phyloP scores from a whole-genome alignment of 2,113 vertebrate genomes.

The Lampris megalopsis region DNA sequence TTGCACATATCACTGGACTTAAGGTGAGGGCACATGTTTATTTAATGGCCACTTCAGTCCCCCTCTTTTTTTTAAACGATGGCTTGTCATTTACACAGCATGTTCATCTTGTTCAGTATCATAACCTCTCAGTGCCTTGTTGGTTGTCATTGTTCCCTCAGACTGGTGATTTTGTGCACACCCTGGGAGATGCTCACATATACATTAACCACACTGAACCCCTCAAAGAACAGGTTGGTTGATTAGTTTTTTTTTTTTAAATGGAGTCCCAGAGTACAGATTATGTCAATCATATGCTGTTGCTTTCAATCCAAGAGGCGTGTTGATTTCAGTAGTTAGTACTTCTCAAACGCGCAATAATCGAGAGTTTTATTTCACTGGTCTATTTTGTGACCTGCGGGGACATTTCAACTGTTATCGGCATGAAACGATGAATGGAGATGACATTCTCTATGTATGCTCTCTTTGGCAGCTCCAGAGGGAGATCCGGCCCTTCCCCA shows the following conservation, averaged over 20 bases:
- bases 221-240: constrained; percentile 89
- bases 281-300: too few species aligned
- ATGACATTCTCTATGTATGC: not conserved
- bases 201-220: constrained; percentile 94
- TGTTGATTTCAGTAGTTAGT: too few species aligned
- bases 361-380: too few species aligned
- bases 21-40: constrained; percentile 78
- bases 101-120: not conserved
- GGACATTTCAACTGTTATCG: too few species aligned
- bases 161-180: constrained; percentile 96
- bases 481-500: constrained; percentile 92
- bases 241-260: not conserved
- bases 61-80: too few species aligned
- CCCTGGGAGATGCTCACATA: constrained; percentile 94
- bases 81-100: not conserved
- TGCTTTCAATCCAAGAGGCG: too few species aligned
- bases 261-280: too few species aligned
- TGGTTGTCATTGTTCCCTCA: constrained; percentile 52
- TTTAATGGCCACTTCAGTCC: not conserved
- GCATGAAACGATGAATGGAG: too few species aligned
- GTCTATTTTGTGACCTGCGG: too few species aligned
- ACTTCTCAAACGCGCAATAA: too few species aligned
- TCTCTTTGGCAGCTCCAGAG: constrained; percentile 87
- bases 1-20: constrained; percentile 93
- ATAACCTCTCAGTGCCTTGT: not conserved